Percentiles rank a stretch among this genome's conserved stretches.
These are phyloP conservation scores for Oreochromis niloticus DNA, from an alignment of 2,113 vertebrate genomes.

Conservation along the genomic window DNA sequence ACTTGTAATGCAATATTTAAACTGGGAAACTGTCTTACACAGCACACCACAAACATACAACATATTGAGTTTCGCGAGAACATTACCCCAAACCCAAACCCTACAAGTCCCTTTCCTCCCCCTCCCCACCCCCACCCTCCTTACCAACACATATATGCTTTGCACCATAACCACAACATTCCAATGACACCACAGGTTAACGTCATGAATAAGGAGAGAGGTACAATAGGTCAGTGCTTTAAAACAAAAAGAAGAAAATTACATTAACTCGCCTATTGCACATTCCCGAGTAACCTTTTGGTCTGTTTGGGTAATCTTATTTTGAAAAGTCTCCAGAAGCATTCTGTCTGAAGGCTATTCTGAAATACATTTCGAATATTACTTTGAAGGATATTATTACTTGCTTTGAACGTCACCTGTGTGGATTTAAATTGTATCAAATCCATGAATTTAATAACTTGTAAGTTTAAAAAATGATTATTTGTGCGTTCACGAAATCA, in stretches of 20 bases:
- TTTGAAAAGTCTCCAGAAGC: background rate
- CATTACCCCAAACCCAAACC: no score
- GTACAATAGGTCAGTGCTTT: no score
- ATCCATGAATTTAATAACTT: background rate
- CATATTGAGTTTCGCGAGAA: no score
- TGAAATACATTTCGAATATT: fast-evolving
- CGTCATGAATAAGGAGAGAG: no score
- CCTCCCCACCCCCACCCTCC: no score
- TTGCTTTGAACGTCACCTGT: background rate
- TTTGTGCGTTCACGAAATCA: background rate
- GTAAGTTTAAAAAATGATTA: background rate
- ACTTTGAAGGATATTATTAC: background rate
- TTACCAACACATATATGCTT: background rate
- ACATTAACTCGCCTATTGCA: background rate
- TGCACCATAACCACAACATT: background rate
- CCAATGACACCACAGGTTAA: no score
- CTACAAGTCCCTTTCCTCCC: no score
- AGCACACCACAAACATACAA: no score
- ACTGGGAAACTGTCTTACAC: no score
- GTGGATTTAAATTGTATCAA: background rate
- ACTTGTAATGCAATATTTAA: no score
- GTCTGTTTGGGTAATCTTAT: background rate
- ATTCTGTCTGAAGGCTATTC: background rate
- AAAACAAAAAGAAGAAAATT: no score
- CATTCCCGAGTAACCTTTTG: background rate